Base-by-base conservation (phyloP, 2,888 invertebrate species). In the Drosophila robusta region DNA sequence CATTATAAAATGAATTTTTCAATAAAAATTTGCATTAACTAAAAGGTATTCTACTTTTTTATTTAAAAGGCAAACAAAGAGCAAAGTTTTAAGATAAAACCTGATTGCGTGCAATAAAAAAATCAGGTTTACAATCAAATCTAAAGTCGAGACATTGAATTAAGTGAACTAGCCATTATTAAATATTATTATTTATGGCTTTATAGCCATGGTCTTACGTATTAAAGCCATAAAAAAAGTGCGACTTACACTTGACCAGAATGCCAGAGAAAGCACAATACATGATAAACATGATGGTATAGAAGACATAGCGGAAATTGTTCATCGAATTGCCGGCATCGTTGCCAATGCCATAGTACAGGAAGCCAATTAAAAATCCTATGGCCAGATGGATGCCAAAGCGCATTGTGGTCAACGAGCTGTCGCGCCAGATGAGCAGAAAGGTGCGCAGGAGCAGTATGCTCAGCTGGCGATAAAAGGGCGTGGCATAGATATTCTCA, bases 251-350 rank as follows among this genome's bases (percentile, higher is more conserved):
- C 75, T 96, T 96, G 29, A 98, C 95, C 46, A 97, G 95, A 61
- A 97, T 96, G 12, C 97, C 95, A 93, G 97, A 98, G 92, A 98
- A 97, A 0, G 98, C 96, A 6, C 97, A 98, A 91, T 97, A 97
- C 96, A 98, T 98, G 55, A 98, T 94, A 92, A 98, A 99, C 95
- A 99, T 96, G 54, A 98, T 94, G 70, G 96, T 96, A 93, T 98
- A 98, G 93, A 97, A 98, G 32, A 98, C 93, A 90, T 96, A 96
- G 90, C 97, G 97, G 89, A 96, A 96, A 91, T 97, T 99, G 91
- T 97, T 96, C 74, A 96, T 93, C 16, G 96, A 95, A 91, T 97
- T 95, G 56, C 94, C 94, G 0, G 97, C 98, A 84, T 98, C 96
- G 71, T 95, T 94, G n/a, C 98, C 98, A 81, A 97, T 96, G 85